Base-by-base conservation (phyloP, 2,797 vertebrate genomes). In the Sorex maritimensis region DNA sequence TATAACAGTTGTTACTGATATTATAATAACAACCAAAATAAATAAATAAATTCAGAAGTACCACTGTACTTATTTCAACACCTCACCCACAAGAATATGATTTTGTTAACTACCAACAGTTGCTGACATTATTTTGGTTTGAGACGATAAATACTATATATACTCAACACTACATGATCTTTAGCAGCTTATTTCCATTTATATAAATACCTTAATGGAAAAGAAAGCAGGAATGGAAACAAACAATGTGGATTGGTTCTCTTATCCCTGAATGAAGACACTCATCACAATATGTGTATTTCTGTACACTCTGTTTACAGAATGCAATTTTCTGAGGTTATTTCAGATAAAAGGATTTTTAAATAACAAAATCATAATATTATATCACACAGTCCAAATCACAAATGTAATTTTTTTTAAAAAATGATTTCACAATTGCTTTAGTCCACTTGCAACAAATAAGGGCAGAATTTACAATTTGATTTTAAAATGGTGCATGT, bases 141-240 rank as follows among this genome's bases (percentile, higher is more conserved):
- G 83, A 69, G 58, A 90, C 13, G 44, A 80, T 81, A 85, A 95
- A 65, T 85, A 73, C 90, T 93, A 44, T 79, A 61, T 75, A 79
- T 78, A 88, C 88, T 86, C 77, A 0, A 7, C 69, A 73, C 72
- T 67, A 79, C 75, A 38, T 84, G 89, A 88, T 95, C 90, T 93
- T 92, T 83, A 87, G 82, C 74, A 92, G 92, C 95, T 68, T 83
- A 90, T 96, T 96, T 96, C 92, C 97, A 96, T 95, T 95, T 96
- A 88, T 84, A 84, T 86, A 85, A 95, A 84, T 79, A 86, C 8
- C 0, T 75, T 94, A 90, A 86, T 92, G 85, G 87, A 78, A 92
- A 88, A 84, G 72, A 90, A 96, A 90, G 88, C 38, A 90, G 95
- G 77, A 84, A 93, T 52, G 91, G 89, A 91, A 93, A 94, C 81